These are phyloP conservation scores for Bombyx mandarina DNA, from an alignment of 1,140 invertebrate species.

Conservation along the genomic window DNA sequence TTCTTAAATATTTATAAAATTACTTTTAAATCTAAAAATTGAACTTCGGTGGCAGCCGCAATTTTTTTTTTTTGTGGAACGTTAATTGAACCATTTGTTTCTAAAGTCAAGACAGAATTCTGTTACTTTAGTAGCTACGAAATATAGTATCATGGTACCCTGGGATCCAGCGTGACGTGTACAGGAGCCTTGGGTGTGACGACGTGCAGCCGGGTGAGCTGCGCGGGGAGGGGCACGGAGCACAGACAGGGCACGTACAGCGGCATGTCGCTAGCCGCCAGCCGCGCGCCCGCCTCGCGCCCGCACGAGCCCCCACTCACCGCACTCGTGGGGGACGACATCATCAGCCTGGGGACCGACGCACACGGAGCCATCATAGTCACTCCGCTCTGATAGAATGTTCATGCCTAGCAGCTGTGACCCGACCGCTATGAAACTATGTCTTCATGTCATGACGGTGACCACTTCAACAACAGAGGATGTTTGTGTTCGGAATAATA, in stretches of 20 bases:
- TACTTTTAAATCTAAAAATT: too few relatives aligned
- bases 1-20: too few relatives aligned
- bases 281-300: slow-evolving; percentile 73
- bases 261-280: slow-evolving; percentile 84
- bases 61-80: too few relatives aligned
- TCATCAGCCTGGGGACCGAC: slow-evolving; percentile 83
- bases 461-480: not conserved
- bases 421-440: too few relatives aligned
- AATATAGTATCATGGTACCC: slow-evolving; percentile 55
- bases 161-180: slow-evolving; percentile 88
- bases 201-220: slow-evolving; percentile 93
- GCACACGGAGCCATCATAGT: not conserved
- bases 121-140: not conserved
- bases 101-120: too few relatives aligned
- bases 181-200: slow-evolving; percentile 94
- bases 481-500: not conserved
- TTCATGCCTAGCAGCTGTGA: too few relatives aligned
- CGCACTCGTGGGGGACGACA: slow-evolving; percentile 89
- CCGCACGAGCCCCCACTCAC: slow-evolving; percentile 32
- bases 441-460: not conserved
- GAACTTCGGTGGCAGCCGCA: too few relatives aligned
- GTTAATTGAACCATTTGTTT: too few relatives aligned
- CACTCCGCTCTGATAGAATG: not conserved
- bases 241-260: slow-evolving; percentile 92
- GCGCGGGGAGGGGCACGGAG: slow-evolving; percentile 78